A percentile compares a stretch with the other conserved stretches of the same genome.
Evolutionary conservation across 2,888 invertebrate genomes (phyloP).

Genomic region (Dimorphilus gyrociliatus): DNA sequence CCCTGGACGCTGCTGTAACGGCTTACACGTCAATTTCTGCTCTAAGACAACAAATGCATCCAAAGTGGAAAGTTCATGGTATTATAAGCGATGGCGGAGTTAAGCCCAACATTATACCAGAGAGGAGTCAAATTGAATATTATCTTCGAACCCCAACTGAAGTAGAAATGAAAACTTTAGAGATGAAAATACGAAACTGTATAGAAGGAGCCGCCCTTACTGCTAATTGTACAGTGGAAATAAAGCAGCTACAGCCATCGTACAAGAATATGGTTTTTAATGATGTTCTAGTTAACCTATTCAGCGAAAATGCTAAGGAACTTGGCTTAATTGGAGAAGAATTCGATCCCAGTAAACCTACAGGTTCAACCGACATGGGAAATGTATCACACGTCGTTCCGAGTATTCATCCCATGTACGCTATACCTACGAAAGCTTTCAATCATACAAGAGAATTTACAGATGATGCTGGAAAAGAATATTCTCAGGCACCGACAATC

Average conservation of each 20-base stretch:
- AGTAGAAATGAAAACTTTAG: slow-evolving; percentile 15
- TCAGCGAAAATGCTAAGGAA: slow-evolving; percentile 17
- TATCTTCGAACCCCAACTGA: slow-evolving; percentile 17
- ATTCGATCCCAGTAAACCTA: no score
- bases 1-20: slow-evolving; percentile 30
- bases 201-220: slow-evolving; percentile 19
- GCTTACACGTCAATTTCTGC: slow-evolving; percentile 26
- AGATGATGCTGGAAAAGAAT: slow-evolving; percentile 10
- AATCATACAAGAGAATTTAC: slow-evolving; percentile 16
- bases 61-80: slow-evolving; percentile 29
- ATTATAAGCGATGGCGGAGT: slow-evolving; percentile 17
- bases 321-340: no score
- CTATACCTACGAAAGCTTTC: slow-evolving; percentile 11
- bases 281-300: slow-evolving; percentile 17
- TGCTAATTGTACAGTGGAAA: slow-evolving; percentile 18
- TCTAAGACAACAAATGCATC: slow-evolving; percentile 31
- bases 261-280: slow-evolving; percentile 26
- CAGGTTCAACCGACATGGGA: slow-evolving; percentile 19
- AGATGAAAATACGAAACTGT: slow-evolving; percentile 13
- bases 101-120: slow-evolving; percentile 20
- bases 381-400: slow-evolving; percentile 20
- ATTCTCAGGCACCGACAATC: not conserved
- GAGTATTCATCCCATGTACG: slow-evolving; percentile 15
- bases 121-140: slow-evolving; percentile 17
- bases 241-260: slow-evolving; percentile 14